Percentiles rank a stretch among this genome's conserved stretches.
Evolutionary conservation across 2,888 invertebrate species (phyloP).

Genomic region (Agrochola litura): DNA sequence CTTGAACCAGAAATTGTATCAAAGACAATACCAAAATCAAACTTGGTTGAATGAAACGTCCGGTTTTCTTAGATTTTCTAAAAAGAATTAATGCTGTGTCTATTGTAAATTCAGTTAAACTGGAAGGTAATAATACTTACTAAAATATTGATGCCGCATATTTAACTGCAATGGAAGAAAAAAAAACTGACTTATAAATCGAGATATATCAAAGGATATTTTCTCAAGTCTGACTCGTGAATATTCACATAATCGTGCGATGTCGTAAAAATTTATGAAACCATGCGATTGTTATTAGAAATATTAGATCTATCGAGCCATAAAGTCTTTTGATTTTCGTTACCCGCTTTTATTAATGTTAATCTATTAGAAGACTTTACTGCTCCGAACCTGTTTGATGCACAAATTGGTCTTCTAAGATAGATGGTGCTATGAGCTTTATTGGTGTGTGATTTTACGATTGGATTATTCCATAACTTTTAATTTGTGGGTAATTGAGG

Average conservation of each 20-base stretch:
- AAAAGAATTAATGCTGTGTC: not conserved
- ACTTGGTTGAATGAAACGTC: not conserved
- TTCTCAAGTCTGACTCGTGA: slow-evolving; percentile 21
- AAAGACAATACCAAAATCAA: not conserved
- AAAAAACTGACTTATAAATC: slow-evolving; percentile 20
- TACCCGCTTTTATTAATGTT: slow-evolving; percentile 83
- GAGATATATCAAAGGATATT: slow-evolving; percentile 34
- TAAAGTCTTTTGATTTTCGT: slow-evolving; percentile 81
- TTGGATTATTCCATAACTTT: slow-evolving; percentile 75
- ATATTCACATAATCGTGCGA: slow-evolving; percentile 64
- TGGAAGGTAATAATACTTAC: not conserved
- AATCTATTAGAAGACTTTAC: slow-evolving; percentile 86
- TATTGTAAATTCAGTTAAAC: not conserved
- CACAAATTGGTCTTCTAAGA: slow-evolving; percentile 83
- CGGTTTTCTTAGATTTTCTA: not conserved
- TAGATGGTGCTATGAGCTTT: slow-evolving; percentile 80
- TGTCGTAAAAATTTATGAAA: slow-evolving; percentile 72
- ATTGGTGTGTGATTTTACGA: slow-evolving; percentile 80
- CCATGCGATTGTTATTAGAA: slow-evolving; percentile 73
- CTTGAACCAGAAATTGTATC: not conserved
- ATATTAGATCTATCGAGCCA: slow-evolving; percentile 74
- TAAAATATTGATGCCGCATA: not conserved
- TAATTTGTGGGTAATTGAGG: slow-evolving; percentile 68
- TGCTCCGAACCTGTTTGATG: slow-evolving; percentile 78
- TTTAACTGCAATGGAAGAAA: slow-evolving; percentile 5